Conservation (phyloP, 2,888 invertebrate species). For the Leptopterna dolabrata region DNA sequence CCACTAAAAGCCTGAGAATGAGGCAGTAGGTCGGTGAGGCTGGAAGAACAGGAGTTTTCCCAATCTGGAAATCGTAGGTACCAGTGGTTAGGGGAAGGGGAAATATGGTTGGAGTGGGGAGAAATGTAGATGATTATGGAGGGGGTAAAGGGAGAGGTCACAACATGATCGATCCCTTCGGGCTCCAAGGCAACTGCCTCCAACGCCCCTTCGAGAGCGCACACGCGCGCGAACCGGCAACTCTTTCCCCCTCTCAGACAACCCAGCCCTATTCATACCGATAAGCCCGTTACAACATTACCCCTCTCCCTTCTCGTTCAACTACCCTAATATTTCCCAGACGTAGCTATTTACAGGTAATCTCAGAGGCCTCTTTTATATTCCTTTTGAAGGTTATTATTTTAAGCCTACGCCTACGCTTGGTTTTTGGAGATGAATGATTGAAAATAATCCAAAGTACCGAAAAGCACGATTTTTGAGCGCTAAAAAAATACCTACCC, state of each 20-base stretch:
- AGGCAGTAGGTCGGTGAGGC: constrained; percentile 48
- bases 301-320: neutral
- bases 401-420: too few relatives aligned
- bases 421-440: too few relatives aligned
- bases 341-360: too few relatives aligned
- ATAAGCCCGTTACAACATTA: neutral
- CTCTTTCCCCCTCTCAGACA: neutral
- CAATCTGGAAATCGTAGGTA: neutral
- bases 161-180: constrained; percentile 50
- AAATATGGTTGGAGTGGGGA: neutral
- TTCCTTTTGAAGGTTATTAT: too few relatives aligned
- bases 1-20: neutral
- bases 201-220: constrained; percentile 20
- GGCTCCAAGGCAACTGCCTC: constrained; percentile 54
- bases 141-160: constrained; percentile 34
- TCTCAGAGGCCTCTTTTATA: too few relatives aligned
- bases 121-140: neutral
- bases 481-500: too few relatives aligned
- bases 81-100: too few relatives aligned
- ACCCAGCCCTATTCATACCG: neutral
- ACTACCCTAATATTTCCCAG: neutral
- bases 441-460: too few relatives aligned
- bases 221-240: neutral
- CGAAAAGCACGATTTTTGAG: too few relatives aligned
- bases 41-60: neutral